These are phyloP conservation scores for Drosophila tsacasi DNA, from an alignment of 1,140 invertebrate species.

Conservation along the genomic window DNA sequence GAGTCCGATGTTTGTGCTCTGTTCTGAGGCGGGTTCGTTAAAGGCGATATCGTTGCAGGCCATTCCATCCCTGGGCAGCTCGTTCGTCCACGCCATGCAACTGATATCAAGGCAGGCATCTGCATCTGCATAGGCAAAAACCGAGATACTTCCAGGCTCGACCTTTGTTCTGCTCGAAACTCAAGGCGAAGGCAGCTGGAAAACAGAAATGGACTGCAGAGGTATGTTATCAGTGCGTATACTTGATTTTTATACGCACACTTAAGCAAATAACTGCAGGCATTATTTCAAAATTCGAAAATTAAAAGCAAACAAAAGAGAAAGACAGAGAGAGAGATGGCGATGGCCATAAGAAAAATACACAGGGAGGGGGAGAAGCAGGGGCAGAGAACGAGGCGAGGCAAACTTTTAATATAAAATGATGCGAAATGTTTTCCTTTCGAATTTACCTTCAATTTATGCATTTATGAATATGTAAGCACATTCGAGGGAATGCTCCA, in stretches of 20 bases:
- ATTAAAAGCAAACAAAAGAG: constrained; percentile 78
- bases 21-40: constrained; percentile 26
- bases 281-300: constrained; percentile 84
- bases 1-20: constrained; percentile 34
- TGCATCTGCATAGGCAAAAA: constrained; percentile 12
- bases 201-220: constrained; percentile 56
- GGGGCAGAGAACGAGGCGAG: neutral
- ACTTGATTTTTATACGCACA: constrained; percentile 84
- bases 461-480: constrained; percentile 84
- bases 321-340: constrained; percentile 29
- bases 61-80: constrained; percentile 6
- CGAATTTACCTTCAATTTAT: constrained; percentile 84
- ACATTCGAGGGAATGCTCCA: constrained; percentile 56
- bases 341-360: constrained; percentile 69
- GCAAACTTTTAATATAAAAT: constrained; percentile 78
- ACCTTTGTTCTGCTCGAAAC: constrained; percentile 9
- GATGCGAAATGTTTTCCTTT: constrained; percentile 82
- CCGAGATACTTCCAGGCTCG: constrained; percentile 28
- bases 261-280: constrained; percentile 83
- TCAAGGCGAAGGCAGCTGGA: constrained; percentile 16
- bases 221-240: constrained; percentile 80
- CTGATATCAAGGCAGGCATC: constrained; percentile 20
- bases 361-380: constrained; percentile 1
- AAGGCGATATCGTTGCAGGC: constrained; percentile 17
- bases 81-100: constrained; percentile 21